These are phyloP conservation scores for Caenorhabditis sp. DNA, from an alignment of 2,888 invertebrate genomes.

Conservation along the genomic window DNA sequence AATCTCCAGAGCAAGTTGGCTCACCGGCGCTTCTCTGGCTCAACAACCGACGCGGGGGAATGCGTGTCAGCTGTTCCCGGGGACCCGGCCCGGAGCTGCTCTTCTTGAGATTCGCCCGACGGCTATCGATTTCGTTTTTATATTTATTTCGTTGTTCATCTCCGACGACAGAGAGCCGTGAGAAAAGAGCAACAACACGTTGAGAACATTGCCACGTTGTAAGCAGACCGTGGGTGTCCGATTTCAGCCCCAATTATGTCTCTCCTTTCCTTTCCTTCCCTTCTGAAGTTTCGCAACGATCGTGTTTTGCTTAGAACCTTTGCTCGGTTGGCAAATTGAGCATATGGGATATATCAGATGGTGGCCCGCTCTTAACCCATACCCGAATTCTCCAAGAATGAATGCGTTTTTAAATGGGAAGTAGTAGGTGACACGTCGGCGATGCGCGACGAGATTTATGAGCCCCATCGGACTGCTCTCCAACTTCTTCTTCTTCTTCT, in stretches of 20 bases:
- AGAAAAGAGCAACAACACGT: not conserved
- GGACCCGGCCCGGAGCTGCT: conserved; percentile 18
- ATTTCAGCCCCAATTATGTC: too few species aligned
- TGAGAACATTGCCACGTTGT: not conserved
- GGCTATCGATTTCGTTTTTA: conserved; percentile 57
- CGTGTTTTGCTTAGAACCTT: too few species aligned
- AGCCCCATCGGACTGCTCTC: conserved; percentile 37
- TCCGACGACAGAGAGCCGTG: conserved; percentile 12
- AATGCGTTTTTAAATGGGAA: conserved; percentile 52
- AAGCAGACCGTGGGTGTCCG: not conserved
- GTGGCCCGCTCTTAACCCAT: conserved; percentile 4
- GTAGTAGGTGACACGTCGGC: conserved; percentile 51
- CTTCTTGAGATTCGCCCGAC: conserved; percentile 37
- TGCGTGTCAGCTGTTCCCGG: conserved; percentile 51
- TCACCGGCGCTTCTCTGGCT: conserved; percentile 9
- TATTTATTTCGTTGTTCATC: conserved; percentile 54
- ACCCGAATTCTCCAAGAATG: conserved; percentile 7
- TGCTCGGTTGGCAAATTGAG: conserved; percentile 26
- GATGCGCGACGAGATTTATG: conserved; percentile 51
- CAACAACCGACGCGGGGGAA: conserved; percentile 27
- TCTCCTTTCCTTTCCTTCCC: too few species aligned
- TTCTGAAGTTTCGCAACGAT: too few species aligned
- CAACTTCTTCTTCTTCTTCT: conserved; percentile 7
- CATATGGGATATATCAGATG: conserved; percentile 14
- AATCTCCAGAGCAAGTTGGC: conserved; percentile 45